Evolutionary conservation across 2,797 vertebrate species (phyloP).

Genomic region (Agapornis canus): DNA sequence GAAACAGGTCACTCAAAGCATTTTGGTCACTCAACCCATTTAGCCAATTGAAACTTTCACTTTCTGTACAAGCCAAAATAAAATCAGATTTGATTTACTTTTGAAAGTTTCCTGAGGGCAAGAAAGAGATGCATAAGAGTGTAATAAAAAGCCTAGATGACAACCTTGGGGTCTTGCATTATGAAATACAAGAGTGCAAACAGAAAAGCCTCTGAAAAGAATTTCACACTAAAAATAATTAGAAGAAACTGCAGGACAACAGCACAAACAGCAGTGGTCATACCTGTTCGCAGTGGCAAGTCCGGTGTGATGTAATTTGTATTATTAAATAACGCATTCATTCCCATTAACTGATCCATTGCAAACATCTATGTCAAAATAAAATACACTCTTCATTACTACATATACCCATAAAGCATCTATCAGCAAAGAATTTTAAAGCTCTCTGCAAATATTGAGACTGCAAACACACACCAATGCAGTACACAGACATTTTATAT

Average conservation of each 20-base stretch:
- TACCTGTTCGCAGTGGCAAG: conserved; percentile 75
- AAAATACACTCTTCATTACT: neutral
- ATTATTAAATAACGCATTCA: conserved; percentile 73
- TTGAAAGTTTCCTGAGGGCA: neutral
- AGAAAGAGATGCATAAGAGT: neutral
- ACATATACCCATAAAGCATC: neutral
- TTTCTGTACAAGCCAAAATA: neutral
- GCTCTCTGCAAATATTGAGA: neutral
- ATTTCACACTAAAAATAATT: neutral
- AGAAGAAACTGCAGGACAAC: conserved; percentile 1
- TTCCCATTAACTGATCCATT: conserved; percentile 70
- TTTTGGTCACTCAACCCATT: neutral
- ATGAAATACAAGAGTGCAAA: neutral
- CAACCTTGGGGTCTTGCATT: neutral
- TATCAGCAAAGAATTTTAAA: neutral
- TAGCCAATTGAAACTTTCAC: neutral
- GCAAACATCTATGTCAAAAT: conserved; percentile 73
- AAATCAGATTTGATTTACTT: neutral
- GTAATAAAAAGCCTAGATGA: neutral
- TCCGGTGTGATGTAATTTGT: conserved; percentile 75
- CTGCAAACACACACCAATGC: neutral
- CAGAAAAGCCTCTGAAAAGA: neutral
- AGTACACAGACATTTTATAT: neutral
- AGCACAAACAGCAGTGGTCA: neutral
- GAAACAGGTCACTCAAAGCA: neutral